Percentiles rank a stretch among this genome's conserved stretches.
These are phyloP conservation scores for Ranitomeya imitator DNA, from an alignment of 2,113 vertebrate genomes.

Conservation along the genomic window DNA sequence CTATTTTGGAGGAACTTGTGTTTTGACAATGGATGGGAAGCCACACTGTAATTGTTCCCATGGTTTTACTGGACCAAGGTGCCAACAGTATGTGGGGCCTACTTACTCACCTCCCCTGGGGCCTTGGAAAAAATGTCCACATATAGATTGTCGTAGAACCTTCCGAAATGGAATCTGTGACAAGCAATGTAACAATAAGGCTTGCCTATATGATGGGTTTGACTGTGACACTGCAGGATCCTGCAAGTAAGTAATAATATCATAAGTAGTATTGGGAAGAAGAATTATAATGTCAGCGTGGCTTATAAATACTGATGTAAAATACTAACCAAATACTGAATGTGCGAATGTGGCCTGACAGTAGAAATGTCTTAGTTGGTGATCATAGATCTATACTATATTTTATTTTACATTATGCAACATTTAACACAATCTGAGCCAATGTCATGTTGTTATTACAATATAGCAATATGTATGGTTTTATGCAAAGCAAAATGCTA, in stretches of 20 bases:
- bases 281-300: background rate
- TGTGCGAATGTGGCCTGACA: too few relatives aligned
- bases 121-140: slow-evolving; percentile 78
- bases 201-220: slow-evolving; percentile 83
- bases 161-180: slow-evolving; percentile 81
- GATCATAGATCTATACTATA: too few relatives aligned
- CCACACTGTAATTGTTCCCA: slow-evolving; percentile 64
- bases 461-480: too few relatives aligned
- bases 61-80: slow-evolving; percentile 63
- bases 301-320: too few relatives aligned
- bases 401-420: too few relatives aligned
- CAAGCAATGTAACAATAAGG: slow-evolving; percentile 72
- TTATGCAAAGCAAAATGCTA: too few relatives aligned
- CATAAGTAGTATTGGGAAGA: background rate
- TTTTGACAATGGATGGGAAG: slow-evolving; percentile 39
- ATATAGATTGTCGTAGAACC: slow-evolving; percentile 73
- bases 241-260: slow-evolving; percentile 72
- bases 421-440: too few relatives aligned
- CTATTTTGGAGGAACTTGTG: slow-evolving; percentile 65
- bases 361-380: too few relatives aligned
- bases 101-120: slow-evolving; percentile 62
- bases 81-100: slow-evolving; percentile 58
- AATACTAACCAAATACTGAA: too few relatives aligned
- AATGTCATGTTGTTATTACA: too few relatives aligned
- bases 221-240: slow-evolving; percentile 74